These are phyloP conservation scores for Tachysurus fulvidraco DNA, from an alignment of 2,113 vertebrate species.

Conservation along the genomic window DNA sequence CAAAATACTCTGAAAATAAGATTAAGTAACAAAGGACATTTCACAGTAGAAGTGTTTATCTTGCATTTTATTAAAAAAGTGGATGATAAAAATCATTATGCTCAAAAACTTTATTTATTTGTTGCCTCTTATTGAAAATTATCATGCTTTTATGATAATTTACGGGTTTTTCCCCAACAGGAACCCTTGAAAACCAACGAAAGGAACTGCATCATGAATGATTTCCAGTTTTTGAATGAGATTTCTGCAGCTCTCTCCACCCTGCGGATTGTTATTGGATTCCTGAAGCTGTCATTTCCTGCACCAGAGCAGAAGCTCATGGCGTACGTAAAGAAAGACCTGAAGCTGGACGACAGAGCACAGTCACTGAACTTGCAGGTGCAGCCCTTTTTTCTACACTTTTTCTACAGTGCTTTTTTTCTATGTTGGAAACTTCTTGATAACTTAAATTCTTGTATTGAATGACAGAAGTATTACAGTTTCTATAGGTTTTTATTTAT, in stretches of 20 bases:
- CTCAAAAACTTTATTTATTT: background rate
- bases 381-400: background rate
- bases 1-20: background rate
- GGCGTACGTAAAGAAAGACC: constrained; percentile 47
- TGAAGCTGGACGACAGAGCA: constrained; percentile 40
- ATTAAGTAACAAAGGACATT: background rate
- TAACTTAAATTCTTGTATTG: background rate
- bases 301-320: constrained; percentile 31
- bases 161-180: constrained; percentile 1
- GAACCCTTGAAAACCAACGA: constrained; percentile 45
- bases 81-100: background rate
- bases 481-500: background rate
- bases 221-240: constrained; percentile 45
- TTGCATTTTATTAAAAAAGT: background rate
- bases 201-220: constrained; percentile 56
- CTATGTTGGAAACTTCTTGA: background rate
- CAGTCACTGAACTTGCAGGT: constrained; percentile 45
- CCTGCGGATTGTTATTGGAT: constrained; percentile 55
- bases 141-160: background rate
- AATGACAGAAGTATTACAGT: background rate
- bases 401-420: background rate
- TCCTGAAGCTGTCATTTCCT: constrained; percentile 49
- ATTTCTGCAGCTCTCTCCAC: constrained; percentile 54
- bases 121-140: background rate
- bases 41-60: background rate